Percentiles rank a stretch among this genome's conserved stretches.
Conservation (phyloP, 1,140 invertebrate species). For the Drosophila setifemur region DNA sequence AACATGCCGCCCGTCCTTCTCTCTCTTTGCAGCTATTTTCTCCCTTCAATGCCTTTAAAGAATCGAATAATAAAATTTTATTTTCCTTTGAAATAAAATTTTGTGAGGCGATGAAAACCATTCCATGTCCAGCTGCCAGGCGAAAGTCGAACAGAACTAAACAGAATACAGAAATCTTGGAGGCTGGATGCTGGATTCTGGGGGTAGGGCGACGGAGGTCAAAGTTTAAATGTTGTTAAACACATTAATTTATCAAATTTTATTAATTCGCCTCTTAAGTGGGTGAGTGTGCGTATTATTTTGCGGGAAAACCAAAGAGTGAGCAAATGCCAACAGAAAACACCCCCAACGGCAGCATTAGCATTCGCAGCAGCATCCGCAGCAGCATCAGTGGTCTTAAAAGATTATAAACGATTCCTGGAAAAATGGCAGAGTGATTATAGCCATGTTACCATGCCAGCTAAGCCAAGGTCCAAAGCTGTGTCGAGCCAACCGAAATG, state of each 20-base stretch:
- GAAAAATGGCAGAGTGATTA: constrained; percentile 58
- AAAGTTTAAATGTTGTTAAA: constrained; percentile 70
- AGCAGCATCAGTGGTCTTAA: constrained; percentile 52
- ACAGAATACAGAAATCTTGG: not conserved
- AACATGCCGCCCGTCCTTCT: not conserved
- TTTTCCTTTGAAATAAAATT: constrained; percentile 77
- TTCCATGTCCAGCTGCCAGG: constrained; percentile 23
- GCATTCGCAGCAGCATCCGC: constrained; percentile 1
- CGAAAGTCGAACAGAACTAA: constrained; percentile 18
- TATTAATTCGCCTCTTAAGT: constrained; percentile 53
- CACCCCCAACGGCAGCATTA: constrained; percentile 18
- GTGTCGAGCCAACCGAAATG: constrained; percentile 29
- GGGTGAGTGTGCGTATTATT: not conserved
- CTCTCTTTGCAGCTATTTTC: not conserved
- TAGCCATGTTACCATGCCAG: constrained; percentile 48
- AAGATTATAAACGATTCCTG: constrained; percentile 67
- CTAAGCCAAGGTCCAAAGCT: constrained; percentile 29
- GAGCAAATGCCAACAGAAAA: constrained; percentile 16
- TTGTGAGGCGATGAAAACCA: constrained; percentile 71
- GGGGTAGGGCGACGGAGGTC: constrained; percentile 29
- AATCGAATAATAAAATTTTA: constrained; percentile 75
- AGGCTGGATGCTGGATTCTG: not conserved
- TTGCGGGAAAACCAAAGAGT: not conserved
- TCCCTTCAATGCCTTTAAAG: constrained; percentile 51
- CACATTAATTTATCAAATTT: constrained; percentile 72